Evolutionary conservation across 1,140 invertebrate species (phyloP), one percentile per base, ranked within the genome.

Genomic region (Drosophila albomicans): DNA sequence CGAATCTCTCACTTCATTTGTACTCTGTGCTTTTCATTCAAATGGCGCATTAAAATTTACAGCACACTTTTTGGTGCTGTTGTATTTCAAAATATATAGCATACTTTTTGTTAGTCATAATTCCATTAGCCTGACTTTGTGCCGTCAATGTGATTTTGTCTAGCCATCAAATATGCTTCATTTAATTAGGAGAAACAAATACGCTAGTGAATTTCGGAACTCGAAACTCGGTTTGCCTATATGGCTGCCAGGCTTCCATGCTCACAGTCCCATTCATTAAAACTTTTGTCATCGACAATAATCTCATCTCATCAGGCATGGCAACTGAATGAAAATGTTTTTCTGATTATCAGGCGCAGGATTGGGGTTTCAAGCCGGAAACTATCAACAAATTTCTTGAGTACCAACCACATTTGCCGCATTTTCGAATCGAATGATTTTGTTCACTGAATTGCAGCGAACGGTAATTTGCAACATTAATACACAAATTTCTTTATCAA

Each of bases 321-420:
- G 20, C n/a, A 28, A 49, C 45, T 10, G 28, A 62, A 32, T 10
- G 43, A 62, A 62, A 62, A 49, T 62, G 45, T 20, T 13, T 62
- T 49, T 62, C 15, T 20, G 4, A 15, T 30, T 32, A 48, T 62
- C 28, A 28, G 4, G 45, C 1, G 13, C 20, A 32, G 30, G 7
- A 5, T 49, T 58, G 7, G 7, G 32, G 20, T 30, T 7, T 38
- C 8, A 16, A 38, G 35, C 6, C 10, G 6, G 2, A 38, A 32
- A 32, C 30, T 32, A 32, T 32, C 6, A 38, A 8, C 7, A 8
- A 66, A 28, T 51, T 16, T 49, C 13, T 16, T 16, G 30, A 13
- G 16, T 25, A 8, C 11, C 5, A 38, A 58, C 48, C 58, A 16
- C 49, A 57, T 10, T 38, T 20, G 52, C 63, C 54, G 10, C 70